These are phyloP conservation scores for Percopsis transmontana DNA, from an alignment of 2,113 vertebrate genomes.

Conservation along the genomic window DNA sequence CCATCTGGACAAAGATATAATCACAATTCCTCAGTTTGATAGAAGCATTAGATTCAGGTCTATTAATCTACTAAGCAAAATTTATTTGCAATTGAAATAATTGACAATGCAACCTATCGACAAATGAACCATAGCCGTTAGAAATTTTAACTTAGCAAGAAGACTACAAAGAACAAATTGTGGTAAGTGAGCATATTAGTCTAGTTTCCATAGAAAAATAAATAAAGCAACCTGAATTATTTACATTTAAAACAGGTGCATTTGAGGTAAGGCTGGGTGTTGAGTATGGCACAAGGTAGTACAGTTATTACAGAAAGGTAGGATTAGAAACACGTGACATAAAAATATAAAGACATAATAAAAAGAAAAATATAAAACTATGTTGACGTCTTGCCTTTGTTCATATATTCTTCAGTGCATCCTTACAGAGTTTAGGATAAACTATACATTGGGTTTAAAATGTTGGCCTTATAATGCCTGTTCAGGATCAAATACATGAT, in stretches of 20 bases:
- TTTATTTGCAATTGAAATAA: conserved; percentile 27
- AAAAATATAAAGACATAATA: conserved; percentile 49
- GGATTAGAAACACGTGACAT: conserved; percentile 39
- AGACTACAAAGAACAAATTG: conserved; percentile 14
- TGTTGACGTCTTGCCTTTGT: conserved; percentile 1
- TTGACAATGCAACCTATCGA: background rate
- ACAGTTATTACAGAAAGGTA: conserved; percentile 5
- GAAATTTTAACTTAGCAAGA: background rate
- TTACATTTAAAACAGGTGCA: conserved; percentile 12
- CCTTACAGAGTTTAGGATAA: conserved; percentile 9
- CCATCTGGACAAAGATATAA: background rate
- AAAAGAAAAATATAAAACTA: too few relatives aligned
- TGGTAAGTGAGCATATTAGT: conserved; percentile 20
- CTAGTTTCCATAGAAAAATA: conserved; percentile 25
- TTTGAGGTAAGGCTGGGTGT: conserved; percentile 49
- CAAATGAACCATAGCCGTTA: conserved; percentile 15
- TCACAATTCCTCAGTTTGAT: background rate
- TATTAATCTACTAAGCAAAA: background rate
- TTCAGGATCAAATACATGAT: conserved; percentile 2
- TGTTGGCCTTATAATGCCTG: conserved; percentile 1
- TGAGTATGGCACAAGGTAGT: conserved; percentile 45
- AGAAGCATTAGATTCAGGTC: background rate
- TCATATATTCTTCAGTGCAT: conserved; percentile 26
- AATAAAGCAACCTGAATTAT: conserved; percentile 34
- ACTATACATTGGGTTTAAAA: conserved; percentile 10